A percentile compares a stretch with the other conserved stretches of the same genome.
Evolutionary conservation across 37 sponge, comb jelly and placozoan genomes (phyloP).

Genomic region (Hexactinellida sp.): DNA sequence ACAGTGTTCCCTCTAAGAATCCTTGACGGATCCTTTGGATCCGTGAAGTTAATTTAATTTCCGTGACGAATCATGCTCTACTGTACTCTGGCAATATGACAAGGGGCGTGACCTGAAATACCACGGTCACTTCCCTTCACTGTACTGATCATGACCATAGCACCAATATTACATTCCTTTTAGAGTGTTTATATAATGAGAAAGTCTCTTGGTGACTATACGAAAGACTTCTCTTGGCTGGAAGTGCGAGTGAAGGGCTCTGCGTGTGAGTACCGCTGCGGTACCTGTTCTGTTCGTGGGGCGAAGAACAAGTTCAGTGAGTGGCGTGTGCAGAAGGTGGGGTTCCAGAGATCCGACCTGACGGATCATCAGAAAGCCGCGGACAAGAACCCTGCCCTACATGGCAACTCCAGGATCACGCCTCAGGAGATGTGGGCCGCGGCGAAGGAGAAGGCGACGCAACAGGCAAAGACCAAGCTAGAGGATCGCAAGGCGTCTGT

Average conservation of each 20-base stretch:
- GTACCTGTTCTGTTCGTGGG: background rate
- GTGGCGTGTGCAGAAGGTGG: background rate
- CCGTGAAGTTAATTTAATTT: no score
- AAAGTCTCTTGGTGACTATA: background rate
- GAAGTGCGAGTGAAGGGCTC: background rate
- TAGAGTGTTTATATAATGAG: background rate
- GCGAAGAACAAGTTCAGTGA: background rate
- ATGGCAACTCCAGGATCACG: background rate
- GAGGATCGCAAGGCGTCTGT: constrained; percentile 4
- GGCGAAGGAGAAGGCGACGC: background rate
- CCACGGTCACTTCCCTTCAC: background rate
- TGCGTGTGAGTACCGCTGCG: background rate
- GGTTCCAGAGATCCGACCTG: background rate
- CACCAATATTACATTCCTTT: background rate
- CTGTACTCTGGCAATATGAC: background rate
- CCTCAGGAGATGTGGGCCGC: background rate
- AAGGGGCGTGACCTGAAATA: background rate
- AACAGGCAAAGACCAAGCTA: constrained; percentile 7
- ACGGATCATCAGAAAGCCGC: constrained; percentile 18
- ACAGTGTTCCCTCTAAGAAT: no score
- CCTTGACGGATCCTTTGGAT: no score
- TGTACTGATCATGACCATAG: background rate
- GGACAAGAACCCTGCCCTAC: background rate
- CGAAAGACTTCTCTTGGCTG: background rate
- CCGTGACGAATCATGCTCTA: background rate